Percentiles rank a stretch among this genome's conserved stretches.
These are phyloP conservation scores for Cavia aperea DNA, from an alignment of 2,113 vertebrate genomes.

Conservation along the genomic window DNA sequence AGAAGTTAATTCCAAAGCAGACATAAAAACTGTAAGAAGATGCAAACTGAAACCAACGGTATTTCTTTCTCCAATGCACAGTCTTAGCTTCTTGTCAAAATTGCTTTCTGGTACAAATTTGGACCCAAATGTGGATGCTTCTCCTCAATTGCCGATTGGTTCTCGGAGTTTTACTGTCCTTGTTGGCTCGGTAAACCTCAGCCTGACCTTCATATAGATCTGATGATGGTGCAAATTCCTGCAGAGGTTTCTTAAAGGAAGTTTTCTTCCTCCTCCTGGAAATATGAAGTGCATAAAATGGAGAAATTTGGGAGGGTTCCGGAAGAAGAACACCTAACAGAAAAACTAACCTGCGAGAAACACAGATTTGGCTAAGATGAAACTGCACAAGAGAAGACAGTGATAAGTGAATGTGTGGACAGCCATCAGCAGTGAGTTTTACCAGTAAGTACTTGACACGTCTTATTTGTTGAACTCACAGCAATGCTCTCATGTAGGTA, in stretches of 20 bases:
- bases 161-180: not conserved
- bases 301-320: not conserved
- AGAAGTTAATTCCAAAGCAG: slow-evolving; percentile 29
- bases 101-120: slow-evolving; percentile 1
- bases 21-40: not conserved
- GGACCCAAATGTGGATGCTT: not conserved
- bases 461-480: not conserved
- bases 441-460: not conserved
- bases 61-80: not conserved
- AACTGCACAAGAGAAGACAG: not conserved
- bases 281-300: not conserved
- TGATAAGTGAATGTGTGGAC: accelerated
- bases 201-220: accelerated
- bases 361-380: not conserved
- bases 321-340: not conserved
- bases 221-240: not conserved
- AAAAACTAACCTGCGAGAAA: not conserved
- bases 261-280: not conserved
- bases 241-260: not conserved
- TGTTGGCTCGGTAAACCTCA: not conserved
- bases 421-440: accelerated
- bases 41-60: not conserved
- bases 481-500: not conserved
- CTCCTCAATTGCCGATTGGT: not conserved
- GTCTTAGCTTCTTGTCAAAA: slow-evolving; percentile 38